phyloP scores from a whole-genome alignment of 2,113 vertebrate genomes.

The Pituophis catenifer region DNA sequence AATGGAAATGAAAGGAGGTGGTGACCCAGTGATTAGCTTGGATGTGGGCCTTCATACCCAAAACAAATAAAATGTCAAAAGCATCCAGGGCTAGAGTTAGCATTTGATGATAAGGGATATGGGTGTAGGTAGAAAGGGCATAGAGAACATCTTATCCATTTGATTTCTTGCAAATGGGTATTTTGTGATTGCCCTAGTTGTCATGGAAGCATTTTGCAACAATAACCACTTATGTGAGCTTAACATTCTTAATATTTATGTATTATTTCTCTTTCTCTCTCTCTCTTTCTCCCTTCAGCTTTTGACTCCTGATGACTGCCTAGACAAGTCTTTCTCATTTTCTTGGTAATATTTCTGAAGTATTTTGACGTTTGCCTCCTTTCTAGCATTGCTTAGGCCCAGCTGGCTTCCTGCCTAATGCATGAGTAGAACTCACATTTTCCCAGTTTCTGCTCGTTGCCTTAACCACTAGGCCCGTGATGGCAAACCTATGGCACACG shows the following conservation, averaged over 20 bases:
- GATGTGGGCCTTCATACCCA: background rate
- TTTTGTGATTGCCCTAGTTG: background rate
- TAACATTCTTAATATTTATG: background rate
- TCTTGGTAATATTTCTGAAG: background rate
- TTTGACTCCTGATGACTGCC: background rate
- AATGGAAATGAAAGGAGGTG: background rate
- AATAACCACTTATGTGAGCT: background rate
- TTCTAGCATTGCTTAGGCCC: background rate
- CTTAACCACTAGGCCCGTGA: background rate
- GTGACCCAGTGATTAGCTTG: background rate
- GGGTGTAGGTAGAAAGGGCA: background rate
- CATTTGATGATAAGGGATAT: background rate
- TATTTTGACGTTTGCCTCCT: background rate
- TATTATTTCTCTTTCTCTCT: background rate
- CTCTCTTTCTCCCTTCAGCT: background rate
- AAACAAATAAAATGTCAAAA: background rate
- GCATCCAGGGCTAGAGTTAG: background rate
- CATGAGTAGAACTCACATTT: background rate
- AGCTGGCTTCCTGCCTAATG: background rate
- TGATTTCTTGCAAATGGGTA: background rate
- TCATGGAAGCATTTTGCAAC: background rate
- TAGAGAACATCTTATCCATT: background rate
- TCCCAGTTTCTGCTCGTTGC: background rate
- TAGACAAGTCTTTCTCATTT: background rate
- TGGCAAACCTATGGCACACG: too few species aligned